phyloP scores from a whole-genome alignment of 2,888 invertebrate genomes.

The Polyploca ridens region DNA sequence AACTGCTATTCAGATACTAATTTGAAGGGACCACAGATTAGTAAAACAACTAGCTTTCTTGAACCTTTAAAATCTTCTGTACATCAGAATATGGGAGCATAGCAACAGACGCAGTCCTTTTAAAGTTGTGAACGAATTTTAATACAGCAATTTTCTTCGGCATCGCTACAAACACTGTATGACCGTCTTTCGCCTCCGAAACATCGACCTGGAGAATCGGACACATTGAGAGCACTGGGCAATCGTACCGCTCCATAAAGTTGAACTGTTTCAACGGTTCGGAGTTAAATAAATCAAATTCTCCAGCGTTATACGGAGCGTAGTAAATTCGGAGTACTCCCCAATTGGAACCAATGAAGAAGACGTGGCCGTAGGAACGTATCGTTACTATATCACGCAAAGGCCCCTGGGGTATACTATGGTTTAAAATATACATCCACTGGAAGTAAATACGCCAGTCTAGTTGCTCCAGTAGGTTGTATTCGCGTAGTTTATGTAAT shows the following conservation, averaged over 20 bases:
- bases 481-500: constrained; percentile 43
- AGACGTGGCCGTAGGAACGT: constrained; percentile 61
- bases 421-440: constrained; percentile 59
- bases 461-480: constrained; percentile 61
- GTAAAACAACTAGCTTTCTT: neutral
- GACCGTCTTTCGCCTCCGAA: constrained; percentile 58
- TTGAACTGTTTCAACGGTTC: constrained; percentile 64
- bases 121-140: constrained; percentile 56
- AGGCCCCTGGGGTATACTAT: constrained; percentile 52
- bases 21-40: too few relatives aligned
- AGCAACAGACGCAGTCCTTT: constrained; percentile 40
- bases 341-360: constrained; percentile 66
- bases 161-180: constrained; percentile 67
- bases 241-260: constrained; percentile 60
- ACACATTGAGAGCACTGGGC: constrained; percentile 58
- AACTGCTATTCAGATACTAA: too few relatives aligned
- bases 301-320: constrained; percentile 50
- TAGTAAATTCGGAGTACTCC: constrained; percentile 67
- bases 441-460: constrained; percentile 66
- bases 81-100: constrained; percentile 39
- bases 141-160: constrained; percentile 68
- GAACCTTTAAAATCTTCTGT: neutral
- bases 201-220: constrained; percentile 68
- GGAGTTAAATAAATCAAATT: constrained; percentile 58
- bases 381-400: constrained; percentile 58